Evolutionary conservation across 2,797 vertebrate genomes (phyloP).

Genomic region (Potorous gilbertii): DNA sequence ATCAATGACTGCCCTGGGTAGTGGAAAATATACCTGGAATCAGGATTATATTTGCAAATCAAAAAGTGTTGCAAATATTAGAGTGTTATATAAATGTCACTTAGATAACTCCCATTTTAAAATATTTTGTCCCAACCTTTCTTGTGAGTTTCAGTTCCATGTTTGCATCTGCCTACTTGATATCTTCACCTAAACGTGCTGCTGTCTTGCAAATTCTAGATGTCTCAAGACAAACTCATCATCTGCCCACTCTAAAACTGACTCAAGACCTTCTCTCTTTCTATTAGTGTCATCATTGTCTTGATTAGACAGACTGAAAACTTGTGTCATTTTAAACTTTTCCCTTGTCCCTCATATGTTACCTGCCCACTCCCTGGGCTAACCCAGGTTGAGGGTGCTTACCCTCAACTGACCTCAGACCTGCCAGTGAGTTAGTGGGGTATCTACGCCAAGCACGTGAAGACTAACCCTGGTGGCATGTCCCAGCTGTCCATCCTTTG

Average conservation of each 20-base stretch:
- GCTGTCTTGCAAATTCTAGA: not conserved
- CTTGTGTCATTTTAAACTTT: not conserved
- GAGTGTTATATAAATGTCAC: not conserved
- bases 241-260: not conserved
- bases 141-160: not conserved
- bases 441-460: too few relatives aligned
- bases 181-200: not conserved
- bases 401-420: too few relatives aligned
- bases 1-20: not conserved
- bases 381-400: too few relatives aligned
- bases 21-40: not conserved
- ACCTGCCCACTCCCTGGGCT: not conserved
- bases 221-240: not conserved
- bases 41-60: not conserved
- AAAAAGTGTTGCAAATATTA: not conserved
- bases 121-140: not conserved
- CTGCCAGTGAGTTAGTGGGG: too few relatives aligned
- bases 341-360: not conserved
- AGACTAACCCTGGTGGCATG: too few relatives aligned
- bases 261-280: not conserved
- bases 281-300: not conserved
- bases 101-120: not conserved
- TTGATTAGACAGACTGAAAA: not conserved
- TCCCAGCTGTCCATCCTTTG: not conserved
- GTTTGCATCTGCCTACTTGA: not conserved